These are phyloP conservation scores for Mormyrops boulengeri DNA, from an alignment of 2,797 vertebrate species.

Conservation along the genomic window DNA sequence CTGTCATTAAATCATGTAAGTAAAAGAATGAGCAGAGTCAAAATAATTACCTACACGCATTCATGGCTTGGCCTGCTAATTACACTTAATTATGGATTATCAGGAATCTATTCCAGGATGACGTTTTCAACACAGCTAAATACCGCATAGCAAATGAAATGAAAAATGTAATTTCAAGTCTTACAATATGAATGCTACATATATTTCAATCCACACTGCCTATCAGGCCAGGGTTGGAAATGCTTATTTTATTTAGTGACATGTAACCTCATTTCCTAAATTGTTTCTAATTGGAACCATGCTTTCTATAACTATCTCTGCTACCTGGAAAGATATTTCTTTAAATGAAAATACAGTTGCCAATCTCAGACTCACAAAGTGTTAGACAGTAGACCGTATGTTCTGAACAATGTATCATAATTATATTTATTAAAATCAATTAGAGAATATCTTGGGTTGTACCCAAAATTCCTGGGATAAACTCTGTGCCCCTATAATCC, in stretches of 20 bases:
- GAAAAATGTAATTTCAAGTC: neutral
- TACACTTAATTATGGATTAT: conserved; percentile 3
- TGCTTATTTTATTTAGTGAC: neutral
- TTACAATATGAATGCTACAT: neutral
- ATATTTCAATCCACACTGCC: neutral
- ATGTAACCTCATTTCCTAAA: neutral
- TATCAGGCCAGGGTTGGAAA: neutral
- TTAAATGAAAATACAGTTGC: neutral
- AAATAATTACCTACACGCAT: neutral
- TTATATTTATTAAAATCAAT: neutral
- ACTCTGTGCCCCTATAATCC: neutral
- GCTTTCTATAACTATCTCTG: neutral
- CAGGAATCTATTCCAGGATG: neutral
- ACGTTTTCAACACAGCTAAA: neutral
- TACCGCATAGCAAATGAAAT: neutral
- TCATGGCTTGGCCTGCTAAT: conserved; percentile 8
- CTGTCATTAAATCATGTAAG: neutral
- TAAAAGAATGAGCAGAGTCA: neutral
- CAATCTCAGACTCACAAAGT: neutral
- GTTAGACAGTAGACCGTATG: neutral
- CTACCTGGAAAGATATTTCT: neutral
- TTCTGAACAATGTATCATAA: neutral
- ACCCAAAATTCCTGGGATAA: neutral
- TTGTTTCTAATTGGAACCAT: neutral
- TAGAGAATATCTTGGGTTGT: neutral